phyloP scores from a whole-genome alignment of 2,797 vertebrate species.

The Danio aesculapii region DNA sequence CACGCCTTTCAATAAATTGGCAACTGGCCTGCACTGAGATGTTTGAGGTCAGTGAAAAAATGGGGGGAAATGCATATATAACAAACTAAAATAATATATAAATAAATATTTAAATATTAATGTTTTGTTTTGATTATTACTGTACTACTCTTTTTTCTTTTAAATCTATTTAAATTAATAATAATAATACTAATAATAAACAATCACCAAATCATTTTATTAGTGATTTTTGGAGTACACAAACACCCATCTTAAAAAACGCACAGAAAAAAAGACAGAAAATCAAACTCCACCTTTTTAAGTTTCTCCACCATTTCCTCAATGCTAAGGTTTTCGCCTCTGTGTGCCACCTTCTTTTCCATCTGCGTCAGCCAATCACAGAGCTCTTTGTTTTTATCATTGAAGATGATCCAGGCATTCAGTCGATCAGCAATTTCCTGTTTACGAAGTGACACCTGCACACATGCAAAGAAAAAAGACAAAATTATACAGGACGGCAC shows the following conservation, averaged over 20 bases:
- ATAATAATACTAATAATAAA: too few relatives aligned
- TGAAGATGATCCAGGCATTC: constrained; percentile 92
- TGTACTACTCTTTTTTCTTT: too few relatives aligned
- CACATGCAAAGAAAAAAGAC: not conserved
- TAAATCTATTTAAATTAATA: too few relatives aligned
- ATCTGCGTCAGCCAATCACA: constrained; percentile 94
- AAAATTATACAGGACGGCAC: not conserved
- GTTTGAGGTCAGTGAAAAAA: too few relatives aligned
- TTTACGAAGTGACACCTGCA: constrained; percentile 86
- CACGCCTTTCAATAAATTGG: too few relatives aligned
- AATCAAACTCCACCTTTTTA: constrained; percentile 81
- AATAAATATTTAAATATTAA: too few relatives aligned
- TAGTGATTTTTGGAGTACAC: too few relatives aligned
- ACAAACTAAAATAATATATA: too few relatives aligned
- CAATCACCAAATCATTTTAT: too few relatives aligned
- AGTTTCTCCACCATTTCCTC: constrained; percentile 95
- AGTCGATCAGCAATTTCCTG: constrained; percentile 92
- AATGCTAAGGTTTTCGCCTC: constrained; percentile 82
- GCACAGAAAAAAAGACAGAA: not conserved
- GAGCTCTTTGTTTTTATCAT: constrained; percentile 92
- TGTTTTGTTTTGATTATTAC: too few relatives aligned
- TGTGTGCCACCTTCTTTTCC: constrained; percentile 90
- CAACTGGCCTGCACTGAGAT: too few relatives aligned
- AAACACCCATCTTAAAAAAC: not conserved
- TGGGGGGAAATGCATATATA: too few relatives aligned